These are phyloP conservation scores for Agrochola lota DNA, from an alignment of 2,888 invertebrate genomes.

Conservation along the genomic window DNA sequence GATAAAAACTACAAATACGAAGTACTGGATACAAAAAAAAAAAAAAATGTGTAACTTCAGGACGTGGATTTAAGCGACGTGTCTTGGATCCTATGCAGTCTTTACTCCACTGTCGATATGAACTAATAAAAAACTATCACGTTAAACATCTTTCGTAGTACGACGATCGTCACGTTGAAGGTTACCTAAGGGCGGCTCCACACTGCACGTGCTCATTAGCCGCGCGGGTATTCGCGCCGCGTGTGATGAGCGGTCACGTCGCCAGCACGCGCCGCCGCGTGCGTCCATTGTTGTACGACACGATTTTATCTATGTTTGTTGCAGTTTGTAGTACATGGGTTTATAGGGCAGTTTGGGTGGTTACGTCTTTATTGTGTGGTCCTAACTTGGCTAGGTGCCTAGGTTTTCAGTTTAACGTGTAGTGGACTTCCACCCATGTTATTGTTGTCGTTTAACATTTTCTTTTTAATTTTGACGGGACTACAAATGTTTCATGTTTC, in stretches of 20 bases:
- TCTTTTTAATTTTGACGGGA: background rate
- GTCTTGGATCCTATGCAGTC: background rate
- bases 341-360: conserved; percentile 7
- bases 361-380: conserved; percentile 20
- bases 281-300: conserved; percentile 70
- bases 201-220: conserved; percentile 84
- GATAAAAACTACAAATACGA: background rate
- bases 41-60: too few relatives aligned
- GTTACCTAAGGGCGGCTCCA: conserved; percentile 78
- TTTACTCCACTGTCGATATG: background rate
- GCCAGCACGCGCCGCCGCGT: conserved; percentile 82
- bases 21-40: too few relatives aligned
- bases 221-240: conserved; percentile 83
- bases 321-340: conserved; percentile 8
- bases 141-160: conserved; percentile 23
- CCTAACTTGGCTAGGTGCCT: background rate
- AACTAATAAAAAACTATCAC: conserved; percentile 8
- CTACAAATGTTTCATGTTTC: background rate
- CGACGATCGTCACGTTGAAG: conserved; percentile 60
- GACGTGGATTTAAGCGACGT: background rate
- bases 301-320: conserved; percentile 51
- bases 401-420: background rate
- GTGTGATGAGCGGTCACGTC: conserved; percentile 85
- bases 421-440: background rate
- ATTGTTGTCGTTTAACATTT: background rate